Evolutionary conservation across 2,113 vertebrate species (phyloP).

Genomic region (Zapornia atra): DNA sequence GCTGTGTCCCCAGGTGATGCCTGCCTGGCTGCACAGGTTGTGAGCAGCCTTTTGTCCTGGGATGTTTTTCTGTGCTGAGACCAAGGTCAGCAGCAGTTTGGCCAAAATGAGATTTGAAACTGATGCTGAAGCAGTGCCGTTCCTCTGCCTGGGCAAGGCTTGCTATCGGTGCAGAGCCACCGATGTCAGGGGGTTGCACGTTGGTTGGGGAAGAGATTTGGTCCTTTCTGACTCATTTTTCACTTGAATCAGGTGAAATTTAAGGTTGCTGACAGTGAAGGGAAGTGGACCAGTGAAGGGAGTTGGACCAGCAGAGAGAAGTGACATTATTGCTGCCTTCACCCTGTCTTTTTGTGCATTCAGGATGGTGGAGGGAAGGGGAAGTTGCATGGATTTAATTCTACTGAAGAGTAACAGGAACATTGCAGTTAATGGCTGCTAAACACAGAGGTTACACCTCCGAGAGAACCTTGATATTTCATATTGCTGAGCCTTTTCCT

Average conservation of each 20-base stretch:
- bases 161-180: not conserved
- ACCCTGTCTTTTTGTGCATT: not conserved
- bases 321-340: not conserved
- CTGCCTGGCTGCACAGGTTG: not conserved
- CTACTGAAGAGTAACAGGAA: not conserved
- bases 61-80: not conserved
- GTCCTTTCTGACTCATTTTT: not conserved
- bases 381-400: not conserved
- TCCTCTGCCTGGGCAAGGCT: not conserved
- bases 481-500: not conserved
- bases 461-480: not conserved
- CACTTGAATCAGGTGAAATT: not conserved
- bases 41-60: not conserved
- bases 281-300: not conserved
- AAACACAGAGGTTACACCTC: not conserved
- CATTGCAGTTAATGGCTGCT: not conserved
- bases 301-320: not conserved
- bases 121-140: fast-evolving
- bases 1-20: not conserved
- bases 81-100: not conserved
- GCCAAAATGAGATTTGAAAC: not conserved
- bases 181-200: fast-evolving
- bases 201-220: not conserved
- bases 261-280: not conserved
- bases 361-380: not conserved